phyloP scores from a whole-genome alignment of 2,113 vertebrate species.

The Podocnemis expansa region DNA sequence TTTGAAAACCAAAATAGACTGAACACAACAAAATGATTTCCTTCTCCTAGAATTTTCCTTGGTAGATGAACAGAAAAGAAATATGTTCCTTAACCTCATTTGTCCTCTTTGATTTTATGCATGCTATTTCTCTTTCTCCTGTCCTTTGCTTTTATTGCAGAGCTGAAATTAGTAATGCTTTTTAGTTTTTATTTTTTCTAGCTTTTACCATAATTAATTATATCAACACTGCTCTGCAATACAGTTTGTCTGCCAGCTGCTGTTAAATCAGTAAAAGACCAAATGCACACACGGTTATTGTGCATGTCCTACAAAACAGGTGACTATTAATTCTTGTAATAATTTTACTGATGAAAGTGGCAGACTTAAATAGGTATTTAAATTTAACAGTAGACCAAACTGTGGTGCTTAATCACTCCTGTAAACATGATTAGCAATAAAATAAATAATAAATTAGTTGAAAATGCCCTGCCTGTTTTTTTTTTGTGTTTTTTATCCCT shows the following conservation, averaged over 20 bases:
- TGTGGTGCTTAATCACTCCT: neutral
- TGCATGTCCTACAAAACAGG: neutral
- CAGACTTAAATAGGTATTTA: neutral
- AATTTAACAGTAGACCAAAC: neutral
- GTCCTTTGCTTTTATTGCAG: neutral
- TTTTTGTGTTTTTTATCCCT: too few species aligned
- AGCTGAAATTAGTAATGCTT: neutral
- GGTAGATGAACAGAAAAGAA: neutral
- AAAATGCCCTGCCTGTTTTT: neutral
- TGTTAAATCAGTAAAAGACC: neutral
- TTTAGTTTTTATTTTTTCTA: neutral
- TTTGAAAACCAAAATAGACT: neutral
- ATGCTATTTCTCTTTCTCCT: neutral
- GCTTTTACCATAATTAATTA: neutral
- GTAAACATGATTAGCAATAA: neutral
- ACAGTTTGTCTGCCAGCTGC: neutral
- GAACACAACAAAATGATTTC: neutral
- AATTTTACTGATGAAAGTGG: neutral
- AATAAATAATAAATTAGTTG: neutral
- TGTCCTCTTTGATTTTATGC: neutral
- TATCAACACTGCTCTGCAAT: neutral
- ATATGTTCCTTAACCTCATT: fast-evolving
- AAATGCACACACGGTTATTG: neutral
- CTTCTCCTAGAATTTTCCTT: neutral
- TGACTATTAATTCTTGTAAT: neutral